These are phyloP conservation scores for Trissolcus brochymenae DNA, from an alignment of 2,888 invertebrate genomes.

Conservation along the genomic window DNA sequence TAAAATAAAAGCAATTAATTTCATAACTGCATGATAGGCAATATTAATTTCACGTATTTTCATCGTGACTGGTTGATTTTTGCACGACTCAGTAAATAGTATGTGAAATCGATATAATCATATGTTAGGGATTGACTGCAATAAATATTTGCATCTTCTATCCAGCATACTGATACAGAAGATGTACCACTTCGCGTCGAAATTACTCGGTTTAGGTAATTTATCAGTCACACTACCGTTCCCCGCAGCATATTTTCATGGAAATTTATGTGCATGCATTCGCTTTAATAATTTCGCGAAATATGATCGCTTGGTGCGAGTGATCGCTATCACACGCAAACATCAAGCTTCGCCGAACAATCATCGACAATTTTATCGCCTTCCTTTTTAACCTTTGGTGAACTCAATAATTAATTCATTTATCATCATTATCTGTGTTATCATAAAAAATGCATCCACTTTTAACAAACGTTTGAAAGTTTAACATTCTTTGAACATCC, in stretches of 20 bases:
- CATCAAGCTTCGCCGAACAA: slow-evolving; percentile 28
- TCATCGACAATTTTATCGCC: slow-evolving; percentile 21
- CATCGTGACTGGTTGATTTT: slow-evolving; percentile 45
- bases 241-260: slow-evolving; percentile 45
- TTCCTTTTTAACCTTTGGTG: not conserved
- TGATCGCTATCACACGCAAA: slow-evolving; percentile 38
- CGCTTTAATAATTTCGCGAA: slow-evolving; percentile 52
- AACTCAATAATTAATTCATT: no score
- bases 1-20: slow-evolving; percentile 44
- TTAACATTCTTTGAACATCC: no score
- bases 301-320: slow-evolving; percentile 41
- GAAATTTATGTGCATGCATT: slow-evolving; percentile 47
- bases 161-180: slow-evolving; percentile 47
- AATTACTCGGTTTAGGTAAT: slow-evolving; percentile 47
- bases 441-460: no score
- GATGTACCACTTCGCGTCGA: slow-evolving; percentile 46
- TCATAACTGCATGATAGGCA: slow-evolving; percentile 46
- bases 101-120: slow-evolving; percentile 58
- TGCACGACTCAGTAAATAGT: slow-evolving; percentile 19
- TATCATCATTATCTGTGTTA: no score
- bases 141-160: slow-evolving; percentile 59
- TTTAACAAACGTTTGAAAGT: no score
- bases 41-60: slow-evolving; percentile 44
- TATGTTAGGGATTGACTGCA: slow-evolving; percentile 57
- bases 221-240: slow-evolving; percentile 55